Evolutionary conservation across 2,797 vertebrate genomes (phyloP).

Genomic region (Typhlichthys subterraneus): DNA sequence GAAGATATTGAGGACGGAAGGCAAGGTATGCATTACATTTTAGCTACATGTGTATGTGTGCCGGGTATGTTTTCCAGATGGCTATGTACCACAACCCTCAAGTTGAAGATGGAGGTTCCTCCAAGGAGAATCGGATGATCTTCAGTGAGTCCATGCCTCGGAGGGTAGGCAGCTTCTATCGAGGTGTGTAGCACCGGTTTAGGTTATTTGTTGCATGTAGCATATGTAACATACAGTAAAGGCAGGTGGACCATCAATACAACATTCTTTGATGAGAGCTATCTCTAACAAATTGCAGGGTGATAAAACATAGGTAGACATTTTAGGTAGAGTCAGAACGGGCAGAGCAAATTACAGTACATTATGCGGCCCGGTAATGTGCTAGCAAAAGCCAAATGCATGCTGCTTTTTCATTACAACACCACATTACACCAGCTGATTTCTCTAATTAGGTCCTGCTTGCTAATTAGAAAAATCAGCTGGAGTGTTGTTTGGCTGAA

Average conservation of each 20-base stretch:
- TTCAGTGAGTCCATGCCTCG: constrained; percentile 97
- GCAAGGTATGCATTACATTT: constrained; percentile 1
- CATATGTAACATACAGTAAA: no score
- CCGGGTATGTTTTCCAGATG: constrained; percentile 73
- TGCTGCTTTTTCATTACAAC: no score
- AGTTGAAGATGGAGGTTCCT: constrained; percentile 87
- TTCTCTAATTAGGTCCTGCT: neutral
- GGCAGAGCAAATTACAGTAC: no score
- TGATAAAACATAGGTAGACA: no score
- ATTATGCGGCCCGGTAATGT: no score
- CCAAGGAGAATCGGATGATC: constrained; percentile 95
- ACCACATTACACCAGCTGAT: no score
- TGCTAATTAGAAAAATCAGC: neutral
- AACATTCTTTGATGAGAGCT: no score
- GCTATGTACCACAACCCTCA: constrained; percentile 93
- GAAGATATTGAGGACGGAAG: constrained; percentile 14
- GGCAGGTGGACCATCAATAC: no score
- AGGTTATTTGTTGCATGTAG: no score
- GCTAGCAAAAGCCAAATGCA: no score
- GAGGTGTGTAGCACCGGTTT: constrained; percentile 78
- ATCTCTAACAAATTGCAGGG: no score
- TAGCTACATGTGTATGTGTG: neutral
- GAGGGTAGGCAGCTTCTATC: constrained; percentile 97
- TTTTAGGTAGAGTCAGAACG: no score
- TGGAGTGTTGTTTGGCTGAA: neutral